Conservation (phyloP, 2,888 invertebrate species). For the Euplexia lucipara region DNA sequence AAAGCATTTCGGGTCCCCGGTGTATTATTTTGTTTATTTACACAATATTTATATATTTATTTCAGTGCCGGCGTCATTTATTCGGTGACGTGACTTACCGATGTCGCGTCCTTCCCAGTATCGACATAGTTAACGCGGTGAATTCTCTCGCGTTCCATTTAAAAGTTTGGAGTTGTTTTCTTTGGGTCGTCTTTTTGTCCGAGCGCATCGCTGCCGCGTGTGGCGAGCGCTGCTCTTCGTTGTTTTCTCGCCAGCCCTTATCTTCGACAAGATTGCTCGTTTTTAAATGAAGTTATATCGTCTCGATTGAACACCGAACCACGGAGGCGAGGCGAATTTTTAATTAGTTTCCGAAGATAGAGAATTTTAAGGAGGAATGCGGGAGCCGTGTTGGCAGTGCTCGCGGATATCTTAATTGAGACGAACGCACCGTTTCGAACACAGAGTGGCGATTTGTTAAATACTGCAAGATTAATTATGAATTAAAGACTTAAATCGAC, state of each 20-base stretch:
- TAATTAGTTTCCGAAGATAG: conserved; percentile 91
- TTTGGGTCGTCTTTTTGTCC: conserved; percentile 84
- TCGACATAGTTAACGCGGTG: conserved; percentile 90
- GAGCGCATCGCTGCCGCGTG: conserved; percentile 83
- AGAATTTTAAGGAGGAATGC: conserved; percentile 89
- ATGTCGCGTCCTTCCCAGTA: conserved; percentile 90
- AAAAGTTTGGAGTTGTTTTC: conserved; percentile 86
- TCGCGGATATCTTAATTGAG: conserved; percentile 88
- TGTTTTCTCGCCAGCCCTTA: conserved; percentile 90
- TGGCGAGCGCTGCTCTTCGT: conserved; percentile 88
- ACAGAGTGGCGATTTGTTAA: conserved; percentile 84
- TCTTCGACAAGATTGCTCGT: conserved; percentile 90
- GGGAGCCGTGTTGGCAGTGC: conserved; percentile 83
- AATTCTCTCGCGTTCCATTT: conserved; percentile 90
- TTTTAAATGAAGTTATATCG: conserved; percentile 91
- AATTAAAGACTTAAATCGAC: conserved; percentile 81
- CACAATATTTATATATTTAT: conserved; percentile 91
- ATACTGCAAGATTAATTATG: conserved; percentile 83
- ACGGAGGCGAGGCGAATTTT: conserved; percentile 89
- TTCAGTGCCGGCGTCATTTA: conserved; percentile 88
- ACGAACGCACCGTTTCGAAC: conserved; percentile 80
- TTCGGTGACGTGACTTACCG: conserved; percentile 91
- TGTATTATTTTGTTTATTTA: conserved; percentile 90
- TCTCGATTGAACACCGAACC: conserved; percentile 87
- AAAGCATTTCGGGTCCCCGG: conserved; percentile 88